Evolutionary conservation across 2,797 vertebrate genomes (phyloP).

Genomic region (Phrynocephalus guinanensis): DNA sequence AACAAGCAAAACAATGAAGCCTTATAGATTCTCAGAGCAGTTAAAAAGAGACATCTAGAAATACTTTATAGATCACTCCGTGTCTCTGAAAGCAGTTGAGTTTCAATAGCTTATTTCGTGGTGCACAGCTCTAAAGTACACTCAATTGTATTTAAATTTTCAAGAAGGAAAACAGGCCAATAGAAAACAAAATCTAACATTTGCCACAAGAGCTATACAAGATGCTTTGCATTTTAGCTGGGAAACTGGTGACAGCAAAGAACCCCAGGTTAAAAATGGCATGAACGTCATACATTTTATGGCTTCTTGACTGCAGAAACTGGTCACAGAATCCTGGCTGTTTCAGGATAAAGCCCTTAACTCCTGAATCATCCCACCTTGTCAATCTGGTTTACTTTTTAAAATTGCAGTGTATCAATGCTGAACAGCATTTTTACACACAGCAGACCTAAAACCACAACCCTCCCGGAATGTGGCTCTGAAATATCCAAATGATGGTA

Average conservation of each 20-base stretch:
- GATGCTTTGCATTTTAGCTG: slow-evolving; percentile 30
- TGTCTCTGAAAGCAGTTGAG: slow-evolving; percentile 61
- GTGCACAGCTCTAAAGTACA: slow-evolving; percentile 33
- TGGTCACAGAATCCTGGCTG: background rate
- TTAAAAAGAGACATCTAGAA: slow-evolving; percentile 63
- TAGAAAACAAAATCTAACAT: slow-evolving; percentile 30
- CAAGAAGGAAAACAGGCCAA: slow-evolving; percentile 51
- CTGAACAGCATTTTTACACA: background rate
- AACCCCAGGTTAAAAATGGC: slow-evolving; percentile 13
- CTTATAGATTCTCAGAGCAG: slow-evolving; percentile 33
- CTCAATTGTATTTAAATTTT: slow-evolving; percentile 35
- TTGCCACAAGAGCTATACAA: slow-evolving; percentile 13
- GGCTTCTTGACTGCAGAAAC: background rate
- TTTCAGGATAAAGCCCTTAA: background rate
- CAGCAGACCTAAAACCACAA: background rate
- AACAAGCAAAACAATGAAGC: slow-evolving; percentile 56
- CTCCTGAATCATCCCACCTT: background rate
- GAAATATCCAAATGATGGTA: background rate
- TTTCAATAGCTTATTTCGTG: slow-evolving; percentile 46
- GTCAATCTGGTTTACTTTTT: background rate
- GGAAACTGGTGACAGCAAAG: slow-evolving; percentile 36
- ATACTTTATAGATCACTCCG: slow-evolving; percentile 60
- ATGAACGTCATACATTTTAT: background rate
- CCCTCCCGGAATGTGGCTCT: background rate
- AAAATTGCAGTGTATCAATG: background rate